phyloP scores from a whole-genome alignment of 2,113 vertebrate species.

The Nibea albiflora region DNA sequence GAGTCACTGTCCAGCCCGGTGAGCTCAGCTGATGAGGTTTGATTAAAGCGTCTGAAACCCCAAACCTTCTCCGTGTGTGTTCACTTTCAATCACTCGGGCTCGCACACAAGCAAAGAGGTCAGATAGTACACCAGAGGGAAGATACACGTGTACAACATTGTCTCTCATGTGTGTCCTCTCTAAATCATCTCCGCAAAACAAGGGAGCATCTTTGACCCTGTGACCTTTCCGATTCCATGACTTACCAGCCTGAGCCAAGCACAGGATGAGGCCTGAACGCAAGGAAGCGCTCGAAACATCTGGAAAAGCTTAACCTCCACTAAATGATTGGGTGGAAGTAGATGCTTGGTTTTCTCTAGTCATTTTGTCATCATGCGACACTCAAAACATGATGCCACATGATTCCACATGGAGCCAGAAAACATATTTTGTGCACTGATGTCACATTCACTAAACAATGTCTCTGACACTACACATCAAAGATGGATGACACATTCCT shows the following conservation, averaged over 20 bases:
- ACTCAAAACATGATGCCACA: conserved; percentile 23
- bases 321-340: conserved; percentile 63
- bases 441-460: conserved; percentile 14
- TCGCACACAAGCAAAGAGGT: background rate
- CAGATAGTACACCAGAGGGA: background rate
- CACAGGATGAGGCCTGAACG: conserved; percentile 36
- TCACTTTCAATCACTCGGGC: conserved; percentile 44
- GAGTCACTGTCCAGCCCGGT: conserved; percentile 31
- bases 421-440: conserved; percentile 40
- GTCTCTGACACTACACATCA: conserved; percentile 1
- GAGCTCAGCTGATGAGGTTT: conserved; percentile 57
- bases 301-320: conserved; percentile 68
- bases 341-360: conserved; percentile 39
- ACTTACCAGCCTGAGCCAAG: conserved; percentile 35
- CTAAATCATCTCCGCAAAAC: conserved; percentile 35
- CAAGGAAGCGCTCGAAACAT: conserved; percentile 59
- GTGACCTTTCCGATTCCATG: conserved; percentile 33
- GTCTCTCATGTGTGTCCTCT: background rate
- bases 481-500: conserved; percentile 13
- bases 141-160: background rate
- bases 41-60: conserved; percentile 64
- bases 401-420: background rate
- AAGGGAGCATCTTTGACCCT: conserved; percentile 59
- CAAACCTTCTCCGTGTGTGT: conserved; percentile 59
- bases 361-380: conserved; percentile 48